Evolutionary conservation across 1,140 invertebrate genomes (phyloP).

Genomic region (Phocides pigmalion): DNA sequence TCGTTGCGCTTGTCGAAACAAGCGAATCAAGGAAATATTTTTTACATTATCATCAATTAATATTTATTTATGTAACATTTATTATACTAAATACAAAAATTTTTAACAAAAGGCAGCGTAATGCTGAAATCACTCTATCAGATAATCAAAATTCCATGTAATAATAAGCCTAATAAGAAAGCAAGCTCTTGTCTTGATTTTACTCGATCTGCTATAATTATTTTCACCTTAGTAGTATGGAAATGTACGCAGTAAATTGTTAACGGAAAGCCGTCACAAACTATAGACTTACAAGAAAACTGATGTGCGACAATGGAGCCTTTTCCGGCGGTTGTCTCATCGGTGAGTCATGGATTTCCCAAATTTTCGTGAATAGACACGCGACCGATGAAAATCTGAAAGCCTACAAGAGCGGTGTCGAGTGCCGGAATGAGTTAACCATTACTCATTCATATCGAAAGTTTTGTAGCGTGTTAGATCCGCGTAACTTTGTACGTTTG

Average conservation of each 20-base stretch:
- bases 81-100: too few relatives aligned
- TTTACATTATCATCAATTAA: too few relatives aligned
- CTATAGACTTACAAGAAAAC: background rate
- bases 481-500: conserved; percentile 44
- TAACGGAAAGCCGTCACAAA: too few relatives aligned
- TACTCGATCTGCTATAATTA: too few relatives aligned
- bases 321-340: conserved; percentile 56
- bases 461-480: conserved; percentile 40
- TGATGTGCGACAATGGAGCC: conserved; percentile 4
- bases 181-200: too few relatives aligned
- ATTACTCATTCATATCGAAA: conserved; percentile 63
- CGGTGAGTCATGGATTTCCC: conserved; percentile 75
- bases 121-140: too few relatives aligned
- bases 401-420: conserved; percentile 71
- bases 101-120: too few relatives aligned
- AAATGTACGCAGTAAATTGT: too few relatives aligned
- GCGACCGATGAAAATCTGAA: conserved; percentile 58
- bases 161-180: too few relatives aligned
- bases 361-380: conserved; percentile 67
- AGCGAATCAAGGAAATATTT: background rate
- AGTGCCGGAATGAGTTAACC: conserved; percentile 47
- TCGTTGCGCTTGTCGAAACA: background rate
- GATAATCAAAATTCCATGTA: too few relatives aligned
- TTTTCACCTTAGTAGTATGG: too few relatives aligned
- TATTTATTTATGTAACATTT: too few relatives aligned